Evolutionary conservation across 2,113 vertebrate species (phyloP).

Genomic region (Sula dactylatra): DNA sequence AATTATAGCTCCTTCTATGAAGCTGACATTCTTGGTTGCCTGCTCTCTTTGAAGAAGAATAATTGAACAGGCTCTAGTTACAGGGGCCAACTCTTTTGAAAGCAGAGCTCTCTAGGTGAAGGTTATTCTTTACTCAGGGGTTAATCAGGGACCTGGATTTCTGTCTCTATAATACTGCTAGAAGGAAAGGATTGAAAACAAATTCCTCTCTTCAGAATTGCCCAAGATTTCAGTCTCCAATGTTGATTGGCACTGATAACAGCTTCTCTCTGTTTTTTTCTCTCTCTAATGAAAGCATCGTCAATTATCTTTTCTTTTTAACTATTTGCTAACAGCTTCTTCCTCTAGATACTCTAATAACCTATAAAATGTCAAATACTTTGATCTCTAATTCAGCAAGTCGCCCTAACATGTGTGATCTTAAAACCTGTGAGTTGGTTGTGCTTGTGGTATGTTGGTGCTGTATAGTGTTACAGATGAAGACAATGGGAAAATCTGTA

Average conservation of each 20-base stretch:
- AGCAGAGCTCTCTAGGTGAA: conserved; percentile 81
- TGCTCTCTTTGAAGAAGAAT: conserved; percentile 82
- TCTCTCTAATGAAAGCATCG: neutral
- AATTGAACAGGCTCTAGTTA: conserved; percentile 83
- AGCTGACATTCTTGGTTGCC: conserved; percentile 86
- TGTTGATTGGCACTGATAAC: conserved; percentile 72
- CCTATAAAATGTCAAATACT: neutral
- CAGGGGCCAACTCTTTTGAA: conserved; percentile 79
- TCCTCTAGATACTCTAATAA: neutral
- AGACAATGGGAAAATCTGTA: neutral
- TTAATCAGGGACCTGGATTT: conserved; percentile 85
- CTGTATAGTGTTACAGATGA: neutral
- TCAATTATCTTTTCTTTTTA: neutral
- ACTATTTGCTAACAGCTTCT: neutral
- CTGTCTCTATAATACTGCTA: conserved; percentile 74
- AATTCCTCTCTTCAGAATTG: conserved; percentile 75
- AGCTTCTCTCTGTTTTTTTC: conserved; percentile 60
- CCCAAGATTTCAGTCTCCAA: conserved; percentile 70
- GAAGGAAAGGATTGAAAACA: conserved; percentile 73
- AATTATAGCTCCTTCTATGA: conserved; percentile 76
- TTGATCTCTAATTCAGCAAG: neutral
- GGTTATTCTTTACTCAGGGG: conserved; percentile 78
- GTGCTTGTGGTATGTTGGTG: neutral
- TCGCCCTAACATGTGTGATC: neutral
- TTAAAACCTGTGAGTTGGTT: neutral